Evolutionary conservation across 2,888 invertebrate genomes (phyloP).

Genomic region (Caenorhabditis becei): DNA sequence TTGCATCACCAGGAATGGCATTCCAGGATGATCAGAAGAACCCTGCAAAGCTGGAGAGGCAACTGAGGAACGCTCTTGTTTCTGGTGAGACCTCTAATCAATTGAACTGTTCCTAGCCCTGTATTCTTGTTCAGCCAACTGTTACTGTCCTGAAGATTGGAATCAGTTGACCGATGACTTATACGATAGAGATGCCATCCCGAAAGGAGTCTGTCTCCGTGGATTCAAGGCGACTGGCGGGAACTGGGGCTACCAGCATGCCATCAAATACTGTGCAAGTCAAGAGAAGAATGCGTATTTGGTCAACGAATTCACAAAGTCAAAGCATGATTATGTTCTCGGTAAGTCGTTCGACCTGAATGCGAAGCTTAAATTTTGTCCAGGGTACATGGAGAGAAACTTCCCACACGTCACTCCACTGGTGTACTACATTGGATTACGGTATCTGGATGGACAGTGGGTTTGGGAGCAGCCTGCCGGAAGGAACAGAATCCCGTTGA

Average conservation of each 20-base stretch:
- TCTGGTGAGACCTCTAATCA: slow-evolving; percentile 21
- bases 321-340: slow-evolving; percentile 23
- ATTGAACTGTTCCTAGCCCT: too few species aligned
- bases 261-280: slow-evolving; percentile 28
- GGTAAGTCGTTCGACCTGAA: background rate
- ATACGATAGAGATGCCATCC: background rate
- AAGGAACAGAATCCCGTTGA: slow-evolving; percentile 9
- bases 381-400: slow-evolving; percentile 12
- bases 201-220: slow-evolving; percentile 12
- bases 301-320: slow-evolving; percentile 27
- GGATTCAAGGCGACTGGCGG: slow-evolving; percentile 31
- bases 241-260: slow-evolving; percentile 21
- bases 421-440: slow-evolving; percentile 38
- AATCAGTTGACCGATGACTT: slow-evolving; percentile 6
- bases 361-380: background rate
- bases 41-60: slow-evolving; percentile 25
- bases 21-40: slow-evolving; percentile 42
- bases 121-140: slow-evolving; percentile 46
- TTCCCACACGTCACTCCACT: background rate
- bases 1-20: slow-evolving; percentile 29
- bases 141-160: slow-evolving; percentile 36
- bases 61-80: slow-evolving; percentile 30
- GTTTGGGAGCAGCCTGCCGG: slow-evolving; percentile 31
- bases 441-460: slow-evolving; percentile 17
- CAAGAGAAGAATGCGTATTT: slow-evolving; percentile 4